Evolutionary conservation across 2,888 invertebrate species (phyloP).

Genomic region (Tetranychus piercei): DNA sequence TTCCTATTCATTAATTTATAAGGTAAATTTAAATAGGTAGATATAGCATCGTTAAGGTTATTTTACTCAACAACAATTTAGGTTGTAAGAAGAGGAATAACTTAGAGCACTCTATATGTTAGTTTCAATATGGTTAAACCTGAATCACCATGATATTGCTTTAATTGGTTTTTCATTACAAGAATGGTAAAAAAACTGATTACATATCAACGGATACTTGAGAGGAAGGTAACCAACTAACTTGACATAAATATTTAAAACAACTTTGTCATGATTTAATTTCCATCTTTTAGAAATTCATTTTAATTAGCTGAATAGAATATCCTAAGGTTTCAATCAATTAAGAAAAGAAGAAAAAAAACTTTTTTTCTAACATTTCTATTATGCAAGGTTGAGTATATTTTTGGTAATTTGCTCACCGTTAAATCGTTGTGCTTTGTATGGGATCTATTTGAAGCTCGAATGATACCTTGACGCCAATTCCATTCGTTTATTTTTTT

Average conservation of each 20-base stretch:
- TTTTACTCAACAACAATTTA: background rate
- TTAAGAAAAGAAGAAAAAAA: background rate
- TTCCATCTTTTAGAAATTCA: no score
- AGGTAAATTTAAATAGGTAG: no score
- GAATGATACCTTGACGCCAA: slow-evolving; percentile 9
- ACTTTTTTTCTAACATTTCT: background rate
- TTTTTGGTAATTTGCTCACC: background rate
- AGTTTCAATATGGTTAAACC: background rate
- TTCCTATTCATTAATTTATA: no score
- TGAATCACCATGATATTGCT: background rate
- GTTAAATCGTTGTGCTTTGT: slow-evolving; percentile 1
- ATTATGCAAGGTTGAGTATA: background rate
- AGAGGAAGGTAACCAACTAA: background rate
- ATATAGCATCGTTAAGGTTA: background rate
- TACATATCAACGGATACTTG: background rate
- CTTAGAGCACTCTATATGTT: background rate
- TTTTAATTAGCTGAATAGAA: background rate
- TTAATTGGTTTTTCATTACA: background rate
- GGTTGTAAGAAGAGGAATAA: background rate
- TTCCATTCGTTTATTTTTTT: slow-evolving; percentile 10
- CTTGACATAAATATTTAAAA: background rate
- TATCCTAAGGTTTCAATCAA: background rate
- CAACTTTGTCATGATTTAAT: background rate
- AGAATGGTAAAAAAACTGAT: background rate
- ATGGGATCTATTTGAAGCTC: slow-evolving; percentile 7